phyloP scores from a whole-genome alignment of 2,797 vertebrate genomes.

The Momotus momota region DNA sequence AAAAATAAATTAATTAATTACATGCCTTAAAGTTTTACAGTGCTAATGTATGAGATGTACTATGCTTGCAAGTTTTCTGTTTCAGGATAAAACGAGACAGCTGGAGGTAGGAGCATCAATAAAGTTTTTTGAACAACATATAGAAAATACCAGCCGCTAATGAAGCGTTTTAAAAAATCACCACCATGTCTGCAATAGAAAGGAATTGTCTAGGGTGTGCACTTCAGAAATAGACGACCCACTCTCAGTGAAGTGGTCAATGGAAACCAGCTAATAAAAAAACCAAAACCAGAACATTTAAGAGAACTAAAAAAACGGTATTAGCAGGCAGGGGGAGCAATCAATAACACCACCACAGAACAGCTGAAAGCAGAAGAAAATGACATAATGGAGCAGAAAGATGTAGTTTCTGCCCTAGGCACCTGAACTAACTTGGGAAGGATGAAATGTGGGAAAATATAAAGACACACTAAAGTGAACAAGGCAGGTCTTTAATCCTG shows the following conservation, averaged over 20 bases:
- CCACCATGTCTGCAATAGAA: not conserved
- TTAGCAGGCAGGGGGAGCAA: not conserved
- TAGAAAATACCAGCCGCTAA: not conserved
- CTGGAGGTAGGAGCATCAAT: not conserved
- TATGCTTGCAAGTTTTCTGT: not conserved
- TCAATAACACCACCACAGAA: not conserved
- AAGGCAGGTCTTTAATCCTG: not conserved
- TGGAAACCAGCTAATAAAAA: not conserved
- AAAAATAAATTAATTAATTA: not conserved
- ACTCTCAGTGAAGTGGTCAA: not conserved
- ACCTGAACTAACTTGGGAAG: not conserved
- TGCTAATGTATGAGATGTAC: not conserved
- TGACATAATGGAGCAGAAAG: not conserved
- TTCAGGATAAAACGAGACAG: not conserved
- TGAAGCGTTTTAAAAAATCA: not conserved
- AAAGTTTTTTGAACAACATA: not conserved
- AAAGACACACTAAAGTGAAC: not conserved
- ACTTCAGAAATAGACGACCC: not conserved
- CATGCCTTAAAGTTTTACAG: not conserved
- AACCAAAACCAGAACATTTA: not conserved
- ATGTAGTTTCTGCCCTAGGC: not conserved
- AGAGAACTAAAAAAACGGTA: not conserved
- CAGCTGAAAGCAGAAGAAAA: not conserved
- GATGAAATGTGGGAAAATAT: not conserved
- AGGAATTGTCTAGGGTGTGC: rapidly evolving